Conservation (phyloP, 2,113 vertebrate genomes). For the Stomatorhinus ivindoensis region DNA sequence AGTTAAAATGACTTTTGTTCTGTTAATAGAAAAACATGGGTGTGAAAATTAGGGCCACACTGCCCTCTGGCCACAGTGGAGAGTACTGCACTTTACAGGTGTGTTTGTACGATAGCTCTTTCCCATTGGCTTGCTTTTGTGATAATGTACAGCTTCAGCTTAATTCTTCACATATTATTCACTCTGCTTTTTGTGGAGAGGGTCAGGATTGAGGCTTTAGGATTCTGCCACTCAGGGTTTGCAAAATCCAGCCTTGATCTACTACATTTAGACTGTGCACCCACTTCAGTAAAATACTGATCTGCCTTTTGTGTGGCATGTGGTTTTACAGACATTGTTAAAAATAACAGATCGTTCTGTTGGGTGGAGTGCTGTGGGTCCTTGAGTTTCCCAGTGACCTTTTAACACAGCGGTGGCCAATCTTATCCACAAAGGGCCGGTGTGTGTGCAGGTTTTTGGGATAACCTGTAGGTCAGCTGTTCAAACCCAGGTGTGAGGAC, state of each 20-base stretch:
- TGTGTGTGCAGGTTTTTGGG: too few species aligned
- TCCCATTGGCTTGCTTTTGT: neutral
- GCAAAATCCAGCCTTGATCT: neutral
- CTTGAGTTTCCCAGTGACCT: neutral
- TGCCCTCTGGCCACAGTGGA: neutral
- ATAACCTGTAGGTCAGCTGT: too few species aligned
- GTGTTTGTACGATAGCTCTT: neutral
- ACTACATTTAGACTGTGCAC: neutral
- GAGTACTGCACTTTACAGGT: neutral
- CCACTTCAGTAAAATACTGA: neutral
- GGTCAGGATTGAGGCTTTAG: neutral
- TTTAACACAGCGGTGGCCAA: neutral
- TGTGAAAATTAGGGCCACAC: neutral
- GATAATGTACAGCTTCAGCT: neutral
- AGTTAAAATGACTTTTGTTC: constrained; percentile 3
- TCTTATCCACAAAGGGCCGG: too few species aligned
- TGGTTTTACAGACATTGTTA: neutral
- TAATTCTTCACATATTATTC: neutral
- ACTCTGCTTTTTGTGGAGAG: neutral
- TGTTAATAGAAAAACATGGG: neutral
- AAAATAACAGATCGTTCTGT: neutral
- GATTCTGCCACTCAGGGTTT: neutral
- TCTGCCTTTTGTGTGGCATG: neutral
- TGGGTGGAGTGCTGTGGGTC: neutral
- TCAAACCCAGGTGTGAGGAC: too few species aligned